Evolutionary conservation across 2,797 vertebrate genomes (phyloP).

Genomic region (Peromyscus nudipes): DNA sequence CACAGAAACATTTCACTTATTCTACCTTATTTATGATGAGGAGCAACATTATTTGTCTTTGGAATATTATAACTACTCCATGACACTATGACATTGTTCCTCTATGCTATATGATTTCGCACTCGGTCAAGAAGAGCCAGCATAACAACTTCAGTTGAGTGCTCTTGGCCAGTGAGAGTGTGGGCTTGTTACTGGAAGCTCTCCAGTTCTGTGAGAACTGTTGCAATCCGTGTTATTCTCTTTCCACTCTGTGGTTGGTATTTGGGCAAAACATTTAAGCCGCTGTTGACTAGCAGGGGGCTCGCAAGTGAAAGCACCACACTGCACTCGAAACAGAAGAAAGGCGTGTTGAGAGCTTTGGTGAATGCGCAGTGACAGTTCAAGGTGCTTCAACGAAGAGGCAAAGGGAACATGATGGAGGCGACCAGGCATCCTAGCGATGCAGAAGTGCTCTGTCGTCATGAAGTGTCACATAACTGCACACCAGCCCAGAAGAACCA

Average conservation of each 20-base stretch:
- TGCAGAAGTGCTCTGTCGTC: neutral
- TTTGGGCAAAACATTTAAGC: neutral
- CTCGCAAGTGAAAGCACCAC: neutral
- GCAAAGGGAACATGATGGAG: neutral
- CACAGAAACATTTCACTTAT: constrained; percentile 18
- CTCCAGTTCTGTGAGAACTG: neutral
- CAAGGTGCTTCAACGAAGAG: neutral
- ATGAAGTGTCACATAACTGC: neutral
- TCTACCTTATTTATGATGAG: neutral
- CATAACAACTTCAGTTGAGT: neutral
- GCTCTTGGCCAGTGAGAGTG: neutral
- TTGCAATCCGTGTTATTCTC: neutral
- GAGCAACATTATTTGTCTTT: neutral
- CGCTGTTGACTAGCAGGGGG: neutral
- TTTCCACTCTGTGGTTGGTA: constrained; percentile 14
- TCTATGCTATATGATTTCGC: neutral
- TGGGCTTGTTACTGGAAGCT: neutral
- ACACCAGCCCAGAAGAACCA: neutral
- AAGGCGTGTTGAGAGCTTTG: neutral
- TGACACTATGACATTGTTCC: neutral
- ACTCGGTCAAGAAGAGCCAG: neutral
- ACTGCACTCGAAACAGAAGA: neutral
- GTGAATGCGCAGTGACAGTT: neutral
- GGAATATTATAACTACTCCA: neutral
- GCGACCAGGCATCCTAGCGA: neutral